phyloP scores from a whole-genome alignment of 1,140 invertebrate genomes.

The Temnothorax longispinosus region DNA sequence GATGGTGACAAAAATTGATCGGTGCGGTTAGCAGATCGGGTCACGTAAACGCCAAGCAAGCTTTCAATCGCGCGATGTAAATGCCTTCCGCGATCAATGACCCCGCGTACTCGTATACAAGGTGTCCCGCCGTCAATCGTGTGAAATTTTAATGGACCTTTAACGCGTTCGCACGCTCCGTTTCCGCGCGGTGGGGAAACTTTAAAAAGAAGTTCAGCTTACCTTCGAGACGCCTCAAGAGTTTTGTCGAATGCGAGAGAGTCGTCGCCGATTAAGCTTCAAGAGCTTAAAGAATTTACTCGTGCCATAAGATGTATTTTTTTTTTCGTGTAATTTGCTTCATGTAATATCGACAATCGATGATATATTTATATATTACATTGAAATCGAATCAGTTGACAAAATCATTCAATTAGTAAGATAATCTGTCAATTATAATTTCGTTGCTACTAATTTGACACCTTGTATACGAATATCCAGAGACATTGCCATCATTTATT shows the following conservation, averaged over 20 bases:
- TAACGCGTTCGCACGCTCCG: background rate
- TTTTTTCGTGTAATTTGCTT: background rate
- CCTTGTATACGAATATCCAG: background rate
- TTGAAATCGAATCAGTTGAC: background rate
- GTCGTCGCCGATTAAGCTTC: background rate
- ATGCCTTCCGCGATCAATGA: slow-evolving; percentile 55
- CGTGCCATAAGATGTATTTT: background rate
- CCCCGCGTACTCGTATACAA: slow-evolving; percentile 25
- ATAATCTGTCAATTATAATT: background rate
- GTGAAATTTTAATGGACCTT: slow-evolving; percentile 15
- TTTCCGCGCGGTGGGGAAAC: background rate
- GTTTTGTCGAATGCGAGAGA: background rate
- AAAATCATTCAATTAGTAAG: background rate
- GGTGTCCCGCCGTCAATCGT: background rate
- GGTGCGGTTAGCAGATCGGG: slow-evolving; percentile 57
- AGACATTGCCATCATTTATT: background rate
- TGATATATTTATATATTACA: background rate
- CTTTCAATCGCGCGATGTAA: slow-evolving; percentile 58
- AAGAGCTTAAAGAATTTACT: background rate
- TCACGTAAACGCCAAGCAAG: slow-evolving; percentile 61
- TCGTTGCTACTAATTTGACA: background rate
- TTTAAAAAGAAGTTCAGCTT: background rate
- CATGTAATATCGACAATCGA: background rate
- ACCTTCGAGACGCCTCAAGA: background rate
- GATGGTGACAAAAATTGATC: slow-evolving; percentile 65